phyloP scores from a whole-genome alignment of 2,113 vertebrate species.

The Campylorhamphus procurvoides region DNA sequence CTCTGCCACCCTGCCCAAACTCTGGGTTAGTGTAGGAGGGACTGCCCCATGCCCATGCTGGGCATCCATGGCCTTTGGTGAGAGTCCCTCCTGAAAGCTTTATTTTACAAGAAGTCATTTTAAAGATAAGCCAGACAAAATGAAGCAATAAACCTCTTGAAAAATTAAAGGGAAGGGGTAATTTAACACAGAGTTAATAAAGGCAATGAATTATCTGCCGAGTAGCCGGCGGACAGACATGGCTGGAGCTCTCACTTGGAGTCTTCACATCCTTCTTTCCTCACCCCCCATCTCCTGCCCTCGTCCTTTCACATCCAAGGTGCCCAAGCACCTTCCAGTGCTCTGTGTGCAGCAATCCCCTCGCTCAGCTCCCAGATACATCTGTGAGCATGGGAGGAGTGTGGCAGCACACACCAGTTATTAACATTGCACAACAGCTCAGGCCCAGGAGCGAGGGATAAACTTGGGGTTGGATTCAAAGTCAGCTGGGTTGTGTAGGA shows the following conservation, averaged over 20 bases:
- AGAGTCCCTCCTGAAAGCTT: not conserved
- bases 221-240: not conserved
- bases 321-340: not conserved
- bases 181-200: conserved; percentile 29
- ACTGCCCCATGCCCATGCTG: not conserved
- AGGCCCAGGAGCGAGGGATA: not conserved
- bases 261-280: not conserved
- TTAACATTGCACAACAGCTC: not conserved
- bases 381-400: not conserved
- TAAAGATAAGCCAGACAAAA: not conserved
- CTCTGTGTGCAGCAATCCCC: not conserved
- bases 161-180: not conserved
- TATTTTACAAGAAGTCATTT: not conserved
- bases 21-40: too few relatives aligned
- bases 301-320: not conserved
- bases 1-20: fast-evolving
- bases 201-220: not conserved
- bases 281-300: not conserved
- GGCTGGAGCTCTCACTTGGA: not conserved
- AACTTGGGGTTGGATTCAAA: not conserved
- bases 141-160: not conserved
- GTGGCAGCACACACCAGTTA: not conserved
- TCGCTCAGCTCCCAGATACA: not conserved
- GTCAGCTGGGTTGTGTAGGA: not conserved
- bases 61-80: not conserved